phyloP scores from a whole-genome alignment of 2,113 vertebrate species.

The Gallinago media region DNA sequence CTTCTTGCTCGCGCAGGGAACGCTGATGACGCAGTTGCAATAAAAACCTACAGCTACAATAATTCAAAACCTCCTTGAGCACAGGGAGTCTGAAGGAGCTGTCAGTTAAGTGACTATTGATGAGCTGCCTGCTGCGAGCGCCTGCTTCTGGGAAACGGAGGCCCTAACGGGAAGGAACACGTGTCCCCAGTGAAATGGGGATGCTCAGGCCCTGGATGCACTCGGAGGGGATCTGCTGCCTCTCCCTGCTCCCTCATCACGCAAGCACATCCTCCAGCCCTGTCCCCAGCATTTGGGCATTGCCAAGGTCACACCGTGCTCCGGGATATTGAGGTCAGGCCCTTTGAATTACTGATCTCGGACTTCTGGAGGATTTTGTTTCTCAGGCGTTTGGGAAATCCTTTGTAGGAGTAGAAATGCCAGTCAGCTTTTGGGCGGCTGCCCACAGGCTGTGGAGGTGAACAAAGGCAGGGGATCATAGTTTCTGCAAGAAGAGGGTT shows the following conservation, averaged over 20 bases:
- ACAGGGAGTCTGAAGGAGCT: background rate
- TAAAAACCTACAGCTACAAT: slow-evolving; percentile 26
- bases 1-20: background rate
- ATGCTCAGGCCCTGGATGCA: background rate
- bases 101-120: slow-evolving; percentile 56
- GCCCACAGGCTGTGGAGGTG: background rate
- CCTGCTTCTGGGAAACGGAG: slow-evolving; percentile 38
- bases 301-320: fast-evolving
- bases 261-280: background rate
- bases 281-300: fast-evolving
- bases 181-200: background rate
- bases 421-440: background rate
- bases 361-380: background rate
- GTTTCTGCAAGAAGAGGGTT: background rate
- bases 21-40: background rate
- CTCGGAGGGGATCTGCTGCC: background rate
- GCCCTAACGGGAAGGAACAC: background rate
- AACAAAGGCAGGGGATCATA: background rate
- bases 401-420: background rate
- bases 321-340: background rate
- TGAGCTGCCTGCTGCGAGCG: slow-evolving; percentile 44
- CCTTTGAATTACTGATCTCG: background rate
- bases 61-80: background rate
- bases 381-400: background rate
- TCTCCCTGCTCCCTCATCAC: background rate